A percentile compares a stretch with the other conserved stretches of the same genome.
Conservation (phyloP, 2,797 vertebrate genomes). For the Catostomus latipinnis region DNA sequence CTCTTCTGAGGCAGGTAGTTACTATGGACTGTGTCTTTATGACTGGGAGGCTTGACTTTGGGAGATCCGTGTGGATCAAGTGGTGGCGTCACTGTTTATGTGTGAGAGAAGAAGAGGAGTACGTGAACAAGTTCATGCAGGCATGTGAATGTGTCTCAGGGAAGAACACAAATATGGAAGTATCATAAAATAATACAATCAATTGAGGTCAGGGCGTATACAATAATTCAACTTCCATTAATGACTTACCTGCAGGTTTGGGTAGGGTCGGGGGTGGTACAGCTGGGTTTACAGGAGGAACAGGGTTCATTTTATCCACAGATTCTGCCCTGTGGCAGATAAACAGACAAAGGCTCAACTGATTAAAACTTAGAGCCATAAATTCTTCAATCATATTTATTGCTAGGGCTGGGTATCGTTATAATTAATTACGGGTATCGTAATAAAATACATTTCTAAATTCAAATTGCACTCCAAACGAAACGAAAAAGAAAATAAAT, state of each 20-base stretch:
- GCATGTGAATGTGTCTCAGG: neutral
- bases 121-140: neutral
- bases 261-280: slow-evolving; percentile 84
- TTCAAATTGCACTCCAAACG: no score
- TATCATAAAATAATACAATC: neutral
- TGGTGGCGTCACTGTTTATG: slow-evolving; percentile 69
- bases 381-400: neutral
- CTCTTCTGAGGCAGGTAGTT: slow-evolving; percentile 91
- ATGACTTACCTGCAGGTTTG: slow-evolving; percentile 83
- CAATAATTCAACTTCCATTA: neutral
- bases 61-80: slow-evolving; percentile 68
- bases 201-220: neutral
- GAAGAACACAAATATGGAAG: neutral
- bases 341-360: slow-evolving; percentile 28
- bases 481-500: no score
- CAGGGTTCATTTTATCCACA: slow-evolving; percentile 81
- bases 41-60: slow-evolving; percentile 79
- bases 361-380: neutral
- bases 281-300: slow-evolving; percentile 82
- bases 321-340: slow-evolving; percentile 81
- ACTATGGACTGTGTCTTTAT: slow-evolving; percentile 88
- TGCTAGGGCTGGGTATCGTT: no score
- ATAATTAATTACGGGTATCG: no score
- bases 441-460: no score
- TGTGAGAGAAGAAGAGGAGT: neutral